Base-by-base conservation (phyloP, 2,113 vertebrate genomes). In the Callipepla squamata region DNA sequence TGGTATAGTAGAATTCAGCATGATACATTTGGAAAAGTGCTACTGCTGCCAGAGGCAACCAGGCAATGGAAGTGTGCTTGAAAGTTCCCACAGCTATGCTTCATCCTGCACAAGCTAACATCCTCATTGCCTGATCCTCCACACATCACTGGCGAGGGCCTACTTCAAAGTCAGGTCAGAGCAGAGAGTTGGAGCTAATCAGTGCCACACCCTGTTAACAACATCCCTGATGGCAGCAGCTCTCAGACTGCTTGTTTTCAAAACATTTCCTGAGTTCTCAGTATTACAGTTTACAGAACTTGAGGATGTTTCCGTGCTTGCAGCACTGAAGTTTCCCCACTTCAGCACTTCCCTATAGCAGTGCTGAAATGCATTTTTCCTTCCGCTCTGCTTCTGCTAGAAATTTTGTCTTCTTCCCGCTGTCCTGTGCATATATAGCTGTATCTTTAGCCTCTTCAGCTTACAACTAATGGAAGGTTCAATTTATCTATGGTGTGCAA, bases 1-100 rank as follows among this genome's bases (percentile, higher is more conserved):
- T 6, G 1, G 1, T 7, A 4, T 34, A 11, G 32, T n/a, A 78
- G 47, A 15, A 59, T 44, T 80, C 1, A 0, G 13, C 21, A 20
- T 42, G 7, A 42, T 3, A 3, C 13, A 4, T 70, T 59, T 55
- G 13, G 30, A 81, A 61, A 47, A 34, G 25, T 9, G 42, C 1
- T 13, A 70, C 6, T 53, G 25, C 36, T 85, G 50, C 63, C 70
- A 47, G 30, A 76, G 17, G 12, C 38, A 28, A 58, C 5, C 15
- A 65, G 25, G 12, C 50, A n/a, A 63, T 5, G 25, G 20, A 81
- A 72, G 8, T 14, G 14, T 47, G 7, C 16, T 25, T 55, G 63
- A 72, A 80, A 45, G 9, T 34, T 75, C 57, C 51, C 22, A 22
- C 70, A 76, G 4, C 17, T 70, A 4, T 11, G 36, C 13, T 53